Conservation (phyloP, 2,888 invertebrate genomes). For the Sarcophaga caerulescens region DNA sequence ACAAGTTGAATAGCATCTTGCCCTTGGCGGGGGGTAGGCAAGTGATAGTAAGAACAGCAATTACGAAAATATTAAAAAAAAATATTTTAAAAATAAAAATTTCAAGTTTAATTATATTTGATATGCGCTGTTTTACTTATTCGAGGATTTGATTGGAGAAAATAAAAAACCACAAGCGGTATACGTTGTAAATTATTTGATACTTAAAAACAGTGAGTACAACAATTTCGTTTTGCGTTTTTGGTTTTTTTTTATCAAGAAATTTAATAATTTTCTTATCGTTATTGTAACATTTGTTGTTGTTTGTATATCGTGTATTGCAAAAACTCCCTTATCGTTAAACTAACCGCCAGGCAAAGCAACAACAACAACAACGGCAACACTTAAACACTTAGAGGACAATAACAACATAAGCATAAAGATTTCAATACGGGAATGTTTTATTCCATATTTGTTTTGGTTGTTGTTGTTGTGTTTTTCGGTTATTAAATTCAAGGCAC, state of each 20-base stretch:
- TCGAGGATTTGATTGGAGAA: not conserved
- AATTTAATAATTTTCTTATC: slow-evolving; percentile 56
- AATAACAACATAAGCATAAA: slow-evolving; percentile 6
- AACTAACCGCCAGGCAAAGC: slow-evolving; percentile 43
- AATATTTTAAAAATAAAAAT: not conserved
- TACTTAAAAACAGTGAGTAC: not conserved
- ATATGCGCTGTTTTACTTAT: not conserved
- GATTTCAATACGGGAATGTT: slow-evolving; percentile 42
- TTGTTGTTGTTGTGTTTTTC: slow-evolving; percentile 15
- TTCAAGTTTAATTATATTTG: not conserved
- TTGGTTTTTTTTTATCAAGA: slow-evolving; percentile 34
- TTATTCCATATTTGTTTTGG: slow-evolving; percentile 51
- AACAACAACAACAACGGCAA: slow-evolving; percentile 32
- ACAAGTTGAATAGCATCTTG: not conserved
- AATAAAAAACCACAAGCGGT: slow-evolving; percentile 4
- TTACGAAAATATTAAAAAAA: not conserved
- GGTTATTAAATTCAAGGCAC: slow-evolving; percentile 62
- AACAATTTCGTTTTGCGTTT: not conserved
- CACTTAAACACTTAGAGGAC: not conserved
- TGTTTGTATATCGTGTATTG: slow-evolving; percentile 28
- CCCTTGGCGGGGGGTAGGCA: slow-evolving; percentile 36
- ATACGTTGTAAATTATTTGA: slow-evolving; percentile 9
- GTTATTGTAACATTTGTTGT: not conserved
- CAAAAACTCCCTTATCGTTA: slow-evolving; percentile 54
- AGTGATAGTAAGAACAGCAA: not conserved